Base-by-base conservation (phyloP, 2,888 invertebrate species). In the Hirudinaria manillensis region DNA sequence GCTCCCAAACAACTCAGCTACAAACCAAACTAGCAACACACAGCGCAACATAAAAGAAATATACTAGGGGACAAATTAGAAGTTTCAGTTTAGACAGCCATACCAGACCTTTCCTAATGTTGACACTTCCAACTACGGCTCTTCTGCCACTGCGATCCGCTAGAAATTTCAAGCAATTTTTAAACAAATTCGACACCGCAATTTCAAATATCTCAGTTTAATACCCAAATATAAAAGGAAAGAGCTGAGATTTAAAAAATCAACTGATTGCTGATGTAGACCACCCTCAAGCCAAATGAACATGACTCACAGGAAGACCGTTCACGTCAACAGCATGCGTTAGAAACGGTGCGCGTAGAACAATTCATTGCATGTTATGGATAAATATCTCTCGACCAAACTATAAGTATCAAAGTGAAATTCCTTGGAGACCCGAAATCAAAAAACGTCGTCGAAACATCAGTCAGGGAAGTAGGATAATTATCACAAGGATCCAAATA, bases 161-260 rank as follows among this genome's bases (percentile, higher is more conserved):
- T 45, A 16, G 45, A 45, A 45, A 45, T 16, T 45, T 45, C 45
- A 45, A 45, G 45, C 6, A 45, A 45, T 45, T 16, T 10, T 45
- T 16, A 45, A 45, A 45, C 45, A 45, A 45, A 16, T 45, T 45
- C 10, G 45, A 45, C 45, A 45, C 45, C 45, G 45, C 45, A 45
- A 16, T 45, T 45, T 45, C 45, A 45, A 45, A 45, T 45, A 45
- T 45, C 45, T 45, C 45, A 45, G 45, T 38, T 55, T 55, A 55
- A 72, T 72, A 72, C 53, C 24, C 53, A 72, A 53, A 72, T 53
- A 72, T 51, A 72, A 45, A 51, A 56, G 55, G n/a, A 32, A 36
- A 68, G 16, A 36, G 68, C 29, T 34, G 68, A 68, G 68, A 36
- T 32, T n/a, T 36, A 68, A 68, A 36, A 68, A 38, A 38, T 68